Evolutionary conservation across 2,797 vertebrate genomes (phyloP).

Genomic region (Falco peregrinus): DNA sequence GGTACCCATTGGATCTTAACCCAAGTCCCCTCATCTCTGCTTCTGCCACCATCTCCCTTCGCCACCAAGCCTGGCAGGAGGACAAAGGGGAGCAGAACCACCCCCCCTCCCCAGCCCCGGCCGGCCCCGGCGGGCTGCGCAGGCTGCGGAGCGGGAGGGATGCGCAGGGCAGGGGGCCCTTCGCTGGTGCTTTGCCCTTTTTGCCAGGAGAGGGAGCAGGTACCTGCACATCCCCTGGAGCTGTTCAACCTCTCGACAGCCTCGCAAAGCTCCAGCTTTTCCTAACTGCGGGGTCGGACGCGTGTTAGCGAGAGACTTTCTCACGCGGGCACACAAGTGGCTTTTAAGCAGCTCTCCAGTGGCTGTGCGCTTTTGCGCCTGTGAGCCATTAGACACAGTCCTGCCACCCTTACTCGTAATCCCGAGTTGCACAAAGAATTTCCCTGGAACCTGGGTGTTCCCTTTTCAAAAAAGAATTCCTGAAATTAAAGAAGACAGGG

Average conservation of each 20-base stretch:
- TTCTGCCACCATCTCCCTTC: background rate
- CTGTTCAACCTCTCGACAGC: background rate
- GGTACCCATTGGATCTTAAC: rapidly evolving
- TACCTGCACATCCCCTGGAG: background rate
- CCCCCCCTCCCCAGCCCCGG: too few relatives aligned
- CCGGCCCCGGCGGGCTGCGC: too few relatives aligned
- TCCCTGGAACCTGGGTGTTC: background rate
- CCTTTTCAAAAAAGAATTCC: background rate
- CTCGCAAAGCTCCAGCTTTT: background rate
- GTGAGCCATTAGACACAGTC: slow-evolving; percentile 1
- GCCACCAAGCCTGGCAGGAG: rapidly evolving
- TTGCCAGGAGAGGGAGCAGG: slow-evolving; percentile 15
- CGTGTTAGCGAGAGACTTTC: background rate
- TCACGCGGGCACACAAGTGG: background rate
- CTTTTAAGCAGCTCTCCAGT: background rate
- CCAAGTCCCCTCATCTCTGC: rapidly evolving
- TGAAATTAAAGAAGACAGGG: background rate
- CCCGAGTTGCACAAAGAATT: background rate
- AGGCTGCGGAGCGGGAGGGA: too few relatives aligned
- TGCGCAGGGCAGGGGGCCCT: rapidly evolving
- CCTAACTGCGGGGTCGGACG: background rate
- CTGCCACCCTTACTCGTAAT: background rate
- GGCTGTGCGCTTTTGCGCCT: background rate
- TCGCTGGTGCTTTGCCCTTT: background rate
- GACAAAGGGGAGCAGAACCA: background rate